Conservation (phyloP, 2,888 invertebrate genomes). For the Lissocephala sabroskyi region DNA sequence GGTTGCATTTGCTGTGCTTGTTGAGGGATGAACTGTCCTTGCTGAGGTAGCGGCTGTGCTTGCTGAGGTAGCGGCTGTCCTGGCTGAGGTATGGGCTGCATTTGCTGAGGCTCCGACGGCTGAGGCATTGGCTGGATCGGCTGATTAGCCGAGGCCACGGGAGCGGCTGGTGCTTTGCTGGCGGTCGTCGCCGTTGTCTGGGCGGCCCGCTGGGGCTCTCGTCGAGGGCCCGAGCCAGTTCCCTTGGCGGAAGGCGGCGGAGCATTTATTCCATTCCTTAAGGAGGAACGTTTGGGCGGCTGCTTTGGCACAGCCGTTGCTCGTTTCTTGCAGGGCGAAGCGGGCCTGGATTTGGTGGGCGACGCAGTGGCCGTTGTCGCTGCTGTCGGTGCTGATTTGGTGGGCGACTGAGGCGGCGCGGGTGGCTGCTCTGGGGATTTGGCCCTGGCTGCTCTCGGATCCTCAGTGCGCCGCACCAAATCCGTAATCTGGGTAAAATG, state of each 20-base stretch:
- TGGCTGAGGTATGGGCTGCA: not conserved
- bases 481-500: conserved; percentile 66
- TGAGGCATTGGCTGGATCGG: not conserved
- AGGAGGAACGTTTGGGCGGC: conserved; percentile 3
- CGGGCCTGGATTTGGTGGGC: not conserved
- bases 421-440: not conserved
- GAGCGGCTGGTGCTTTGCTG: conserved; percentile 3
- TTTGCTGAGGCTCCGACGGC: not conserved
- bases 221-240: conserved; percentile 30
- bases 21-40: not conserved
- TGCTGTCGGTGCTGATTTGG: conserved; percentile 1
- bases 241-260: conserved; percentile 18
- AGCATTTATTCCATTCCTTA: conserved; percentile 1
- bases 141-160: not conserved
- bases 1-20: not conserved
- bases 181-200: conserved; percentile 12
- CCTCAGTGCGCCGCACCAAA: conserved; percentile 34
- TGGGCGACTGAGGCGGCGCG: conserved; percentile 16
- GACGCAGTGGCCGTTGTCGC: not conserved
- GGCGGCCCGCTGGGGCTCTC: no score
- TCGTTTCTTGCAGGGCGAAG: conserved; percentile 6
- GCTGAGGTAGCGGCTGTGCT: conserved; percentile 1
- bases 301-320: no score
- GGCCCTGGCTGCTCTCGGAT: no score
- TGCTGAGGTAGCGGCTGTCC: not conserved